Percentiles rank a stretch among this genome's conserved stretches.
Conservation (phyloP, 1,140 invertebrate genomes). For the Xylocopa sonorina region DNA sequence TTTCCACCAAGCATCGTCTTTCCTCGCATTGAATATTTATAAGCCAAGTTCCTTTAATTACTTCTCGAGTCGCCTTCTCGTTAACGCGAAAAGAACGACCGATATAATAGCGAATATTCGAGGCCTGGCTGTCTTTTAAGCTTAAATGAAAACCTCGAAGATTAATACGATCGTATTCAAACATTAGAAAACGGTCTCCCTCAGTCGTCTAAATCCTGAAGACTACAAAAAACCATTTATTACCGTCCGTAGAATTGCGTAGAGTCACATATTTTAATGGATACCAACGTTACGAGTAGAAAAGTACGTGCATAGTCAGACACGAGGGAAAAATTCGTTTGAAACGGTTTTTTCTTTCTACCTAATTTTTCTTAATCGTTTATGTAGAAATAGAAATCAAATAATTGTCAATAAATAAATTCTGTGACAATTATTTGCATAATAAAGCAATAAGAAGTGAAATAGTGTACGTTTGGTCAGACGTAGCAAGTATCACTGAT, state of each 20-base stretch:
- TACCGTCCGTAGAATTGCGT: not conserved
- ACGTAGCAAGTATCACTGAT: not conserved
- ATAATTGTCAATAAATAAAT: no score
- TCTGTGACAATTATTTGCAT: no score
- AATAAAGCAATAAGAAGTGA: not conserved
- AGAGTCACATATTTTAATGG: not conserved
- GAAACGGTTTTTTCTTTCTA: not conserved
- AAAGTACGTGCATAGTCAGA: not conserved
- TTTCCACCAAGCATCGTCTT: not conserved
- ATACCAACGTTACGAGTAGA: not conserved
- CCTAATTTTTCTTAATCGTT: no score
- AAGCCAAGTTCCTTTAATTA: not conserved
- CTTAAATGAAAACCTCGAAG: not conserved
- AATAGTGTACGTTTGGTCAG: not conserved
- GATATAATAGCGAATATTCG: not conserved
- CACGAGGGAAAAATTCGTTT: not conserved
- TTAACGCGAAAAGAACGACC: not conserved
- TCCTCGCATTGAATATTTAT: constrained; percentile 7
- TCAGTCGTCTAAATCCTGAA: not conserved
- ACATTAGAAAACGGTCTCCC: not conserved
- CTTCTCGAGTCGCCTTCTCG: not conserved
- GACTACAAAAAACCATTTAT: not conserved
- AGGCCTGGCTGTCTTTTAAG: not conserved
- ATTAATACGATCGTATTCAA: not conserved
- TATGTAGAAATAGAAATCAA: no score